Base-by-base conservation (phyloP, 2,113 vertebrate genomes). In the Phalacrocorax carbo region DNA sequence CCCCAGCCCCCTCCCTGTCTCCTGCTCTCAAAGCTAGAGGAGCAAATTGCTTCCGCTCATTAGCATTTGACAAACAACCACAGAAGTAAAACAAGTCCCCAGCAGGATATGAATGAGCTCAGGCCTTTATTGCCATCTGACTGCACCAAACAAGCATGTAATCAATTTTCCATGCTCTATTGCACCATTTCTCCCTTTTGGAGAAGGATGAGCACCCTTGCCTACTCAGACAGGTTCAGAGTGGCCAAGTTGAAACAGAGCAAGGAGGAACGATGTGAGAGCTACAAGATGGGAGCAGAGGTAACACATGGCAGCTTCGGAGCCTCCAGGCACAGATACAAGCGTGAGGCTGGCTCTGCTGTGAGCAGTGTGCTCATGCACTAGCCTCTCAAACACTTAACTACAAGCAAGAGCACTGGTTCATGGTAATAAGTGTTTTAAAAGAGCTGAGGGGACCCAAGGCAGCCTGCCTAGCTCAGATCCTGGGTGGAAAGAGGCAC, bases 21-120 rank as follows among this genome's bases (percentile, higher is more conserved):
- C 80, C 94, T 49, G 51, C 85, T 64, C 80, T 73, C 19, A 11
- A 34, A 80, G 82, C 86, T 62, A 11, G 13, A 80, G 83, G 51
- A 79, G 65, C 57, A 78, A 89, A 93, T 91, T 46, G 32, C n/a
- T 94, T 88, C 88, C 14, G 49, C 52, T 91, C 70, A 69, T 88
- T 79, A 87, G 48, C 85, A 95, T 90, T 27, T 94, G 85, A 89
- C 87, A 87, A 95, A 88, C 13, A 69, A 65, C 84, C 92, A 72
- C 88, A 65, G 23, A 40, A 44, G 86, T 76, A 77, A n/a, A 94
- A 76, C 75, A 68, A 76, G 85, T 51, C 86, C 89, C 83, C 69
- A 21, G 94, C 94, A 90, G 91, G 73, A 68, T 7, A 52, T n/a
- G 85, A 68, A 71, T 20, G 75, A 90, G 75, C 84, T 82, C 65